Percentiles rank a stretch among this genome's conserved stretches.
Conservation (phyloP, 2,888 invertebrate genomes). For the Gerris lacustris region DNA sequence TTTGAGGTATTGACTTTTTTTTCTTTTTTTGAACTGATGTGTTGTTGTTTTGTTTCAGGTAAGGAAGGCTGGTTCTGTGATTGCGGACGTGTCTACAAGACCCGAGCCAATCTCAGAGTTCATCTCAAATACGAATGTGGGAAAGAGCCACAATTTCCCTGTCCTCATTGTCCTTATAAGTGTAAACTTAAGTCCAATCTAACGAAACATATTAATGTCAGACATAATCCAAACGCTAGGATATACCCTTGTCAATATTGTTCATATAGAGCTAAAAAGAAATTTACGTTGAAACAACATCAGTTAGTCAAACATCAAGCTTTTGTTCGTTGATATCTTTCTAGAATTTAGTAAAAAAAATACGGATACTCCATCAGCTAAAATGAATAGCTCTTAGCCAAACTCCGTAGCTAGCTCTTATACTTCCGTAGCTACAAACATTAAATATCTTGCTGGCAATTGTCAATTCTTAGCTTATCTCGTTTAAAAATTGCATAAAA, state of each 20-base stretch:
- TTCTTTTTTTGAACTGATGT: too few species aligned
- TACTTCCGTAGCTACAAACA: too few species aligned
- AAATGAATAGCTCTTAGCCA: too few species aligned
- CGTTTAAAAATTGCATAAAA: too few species aligned
- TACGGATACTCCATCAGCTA: too few species aligned
- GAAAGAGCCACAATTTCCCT: background rate
- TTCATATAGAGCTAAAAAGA: slow-evolving; percentile 10
- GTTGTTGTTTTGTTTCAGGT: too few species aligned
- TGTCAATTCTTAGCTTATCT: too few species aligned
- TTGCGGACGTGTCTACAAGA: background rate
- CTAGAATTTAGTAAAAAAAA: too few species aligned
- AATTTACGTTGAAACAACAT: background rate
- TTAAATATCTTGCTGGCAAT: too few species aligned
- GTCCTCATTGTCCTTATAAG: background rate
- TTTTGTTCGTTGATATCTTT: too few species aligned
- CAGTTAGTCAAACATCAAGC: background rate
- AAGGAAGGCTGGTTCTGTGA: background rate
- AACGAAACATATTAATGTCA: slow-evolving; percentile 1
- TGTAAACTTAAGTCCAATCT: background rate
- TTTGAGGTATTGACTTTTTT: too few species aligned
- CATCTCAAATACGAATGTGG: slow-evolving; percentile 6
- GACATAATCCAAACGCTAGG: background rate
- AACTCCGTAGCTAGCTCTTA: too few species aligned
- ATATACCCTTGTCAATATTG: slow-evolving; percentile 20
- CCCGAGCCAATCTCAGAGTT: background rate